phyloP scores from a whole-genome alignment of 2,797 vertebrate genomes.

The Danio albolineatus region DNA sequence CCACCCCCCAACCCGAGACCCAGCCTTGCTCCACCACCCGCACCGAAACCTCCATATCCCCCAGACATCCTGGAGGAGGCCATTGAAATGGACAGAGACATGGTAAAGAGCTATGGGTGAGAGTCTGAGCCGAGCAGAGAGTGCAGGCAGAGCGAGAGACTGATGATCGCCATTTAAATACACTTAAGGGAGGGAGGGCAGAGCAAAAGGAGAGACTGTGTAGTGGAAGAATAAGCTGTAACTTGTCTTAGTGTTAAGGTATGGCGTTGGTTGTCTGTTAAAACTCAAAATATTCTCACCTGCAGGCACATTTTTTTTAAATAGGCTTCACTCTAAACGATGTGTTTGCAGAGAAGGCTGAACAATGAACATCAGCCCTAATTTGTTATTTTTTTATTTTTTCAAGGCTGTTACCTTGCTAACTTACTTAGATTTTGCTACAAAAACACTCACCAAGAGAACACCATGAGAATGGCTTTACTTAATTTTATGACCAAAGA shows the following conservation, averaged over 20 bases:
- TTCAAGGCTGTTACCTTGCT: neutral
- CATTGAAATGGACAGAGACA: slow-evolving; percentile 54
- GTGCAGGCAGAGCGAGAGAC: slow-evolving; percentile 17
- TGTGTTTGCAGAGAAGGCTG: neutral
- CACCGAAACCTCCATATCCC: slow-evolving; percentile 32
- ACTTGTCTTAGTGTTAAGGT: slow-evolving; percentile 13
- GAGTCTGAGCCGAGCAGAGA: slow-evolving; percentile 25
- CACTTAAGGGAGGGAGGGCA: slow-evolving; percentile 17
- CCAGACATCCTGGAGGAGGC: slow-evolving; percentile 59
- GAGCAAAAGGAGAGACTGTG: slow-evolving; percentile 2
- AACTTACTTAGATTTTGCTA: neutral
- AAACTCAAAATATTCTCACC: slow-evolving; percentile 15
- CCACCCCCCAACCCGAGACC: slow-evolving; percentile 34
- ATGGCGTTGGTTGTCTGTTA: slow-evolving; percentile 31
- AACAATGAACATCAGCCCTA: neutral
- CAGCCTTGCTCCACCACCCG: slow-evolving; percentile 38
- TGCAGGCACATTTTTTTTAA: slow-evolving; percentile 20
- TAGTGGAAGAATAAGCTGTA: slow-evolving; percentile 11
- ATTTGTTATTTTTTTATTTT: neutral
- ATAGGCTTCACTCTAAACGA: neutral
- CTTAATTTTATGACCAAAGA: neutral
- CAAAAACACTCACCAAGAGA: neutral
- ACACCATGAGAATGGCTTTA: neutral
- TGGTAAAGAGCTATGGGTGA: slow-evolving; percentile 50
- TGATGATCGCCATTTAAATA: slow-evolving; percentile 50